Base-by-base conservation (phyloP, 2,113 vertebrate species). In the Cryptotis parvus region DNA sequence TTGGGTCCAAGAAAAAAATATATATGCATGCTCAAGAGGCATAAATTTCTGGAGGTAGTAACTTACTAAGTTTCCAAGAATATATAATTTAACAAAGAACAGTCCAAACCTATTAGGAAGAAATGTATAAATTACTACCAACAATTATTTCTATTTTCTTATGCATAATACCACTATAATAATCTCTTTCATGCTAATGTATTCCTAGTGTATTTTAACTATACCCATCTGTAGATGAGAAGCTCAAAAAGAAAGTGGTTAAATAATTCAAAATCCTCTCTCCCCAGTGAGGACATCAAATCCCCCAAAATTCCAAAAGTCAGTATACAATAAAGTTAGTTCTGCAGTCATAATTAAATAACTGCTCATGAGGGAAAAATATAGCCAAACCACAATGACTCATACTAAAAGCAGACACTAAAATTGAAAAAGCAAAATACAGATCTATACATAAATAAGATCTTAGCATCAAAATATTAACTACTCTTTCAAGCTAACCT, bases 41-140 rank as follows among this genome's bases (percentile, higher is more conserved):
- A 93, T 26, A 87, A 72, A 91, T 74, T 85, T 85, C 35, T 76
- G 88, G 61, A 83, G n/a, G 18, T 37, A 14, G 39, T 91, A 92
- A 92, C 88, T 90, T 95, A 84, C 92, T 91, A 92, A 82, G 22
- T 70, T 80, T 94, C 41, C 49, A 92, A 86, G 58, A 4, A 95
- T 95, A 92, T 43, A 93, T 3, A 80, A 5, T 66, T 0, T 58
- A 73, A 11, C 26, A 43, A 75, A 88, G 78, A 63, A 95, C 16
- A 69, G 12, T 89, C 45, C 16, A 90, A 77, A 91, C 78, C 73
- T 82, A 75, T 69, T 58, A 75, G 15, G 26, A 81, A 78, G 63
- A 58, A 63, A 93, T 74, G 15, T 76, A 88, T 55, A 82, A 84
- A 93, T 79, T 52, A 43, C n/a, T 74, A 81, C 10, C 26, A 87